Conservation (phyloP, 2,113 vertebrate genomes). For the Daubentonia madagascariensis region DNA sequence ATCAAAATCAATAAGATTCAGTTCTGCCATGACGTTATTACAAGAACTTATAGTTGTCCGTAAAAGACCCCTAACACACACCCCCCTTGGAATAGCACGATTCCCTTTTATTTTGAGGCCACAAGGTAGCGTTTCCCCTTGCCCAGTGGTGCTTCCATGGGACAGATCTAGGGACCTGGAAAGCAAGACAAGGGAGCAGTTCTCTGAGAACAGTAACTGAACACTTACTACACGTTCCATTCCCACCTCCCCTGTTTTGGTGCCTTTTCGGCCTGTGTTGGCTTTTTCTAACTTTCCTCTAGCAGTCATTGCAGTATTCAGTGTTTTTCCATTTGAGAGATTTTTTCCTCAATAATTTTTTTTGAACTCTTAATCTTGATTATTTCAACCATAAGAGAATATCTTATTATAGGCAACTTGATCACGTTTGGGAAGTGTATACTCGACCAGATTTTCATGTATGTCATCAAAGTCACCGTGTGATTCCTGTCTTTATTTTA, state of each 20-base stretch:
- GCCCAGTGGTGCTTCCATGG: too few species aligned
- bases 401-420: not conserved
- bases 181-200: not conserved
- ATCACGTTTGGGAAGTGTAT: not conserved
- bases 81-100: not conserved
- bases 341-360: not conserved
- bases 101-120: not conserved
- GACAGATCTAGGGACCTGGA: rapidly evolving
- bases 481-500: not conserved
- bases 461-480: not conserved
- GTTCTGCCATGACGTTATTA: not conserved
- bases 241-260: not conserved
- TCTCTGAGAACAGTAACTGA: not conserved
- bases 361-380: not conserved
- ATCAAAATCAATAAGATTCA: not conserved
- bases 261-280: not conserved
- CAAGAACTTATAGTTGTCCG: not conserved
- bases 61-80: not conserved
- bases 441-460: not conserved
- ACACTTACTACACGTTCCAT: not conserved
- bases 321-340: not conserved
- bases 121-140: not conserved
- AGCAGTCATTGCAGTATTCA: not conserved
- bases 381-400: not conserved
- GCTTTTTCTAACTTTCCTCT: not conserved